Evolutionary conservation across 1,140 invertebrate genomes (phyloP).

Genomic region (Cepaea nemoralis): DNA sequence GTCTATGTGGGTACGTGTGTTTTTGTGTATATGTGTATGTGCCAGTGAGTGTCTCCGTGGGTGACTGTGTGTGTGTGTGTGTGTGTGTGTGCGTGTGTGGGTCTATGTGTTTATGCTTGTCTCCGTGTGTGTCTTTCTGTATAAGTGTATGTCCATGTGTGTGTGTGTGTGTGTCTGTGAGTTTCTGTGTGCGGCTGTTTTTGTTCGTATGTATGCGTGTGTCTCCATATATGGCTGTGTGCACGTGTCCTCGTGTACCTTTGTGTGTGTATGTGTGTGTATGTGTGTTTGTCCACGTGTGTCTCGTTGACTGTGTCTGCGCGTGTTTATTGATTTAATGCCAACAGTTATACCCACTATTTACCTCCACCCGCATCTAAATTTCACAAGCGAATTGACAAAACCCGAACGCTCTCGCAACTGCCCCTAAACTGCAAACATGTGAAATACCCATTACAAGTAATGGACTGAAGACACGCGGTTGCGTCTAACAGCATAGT

Average conservation of each 20-base stretch:
- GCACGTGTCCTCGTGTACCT: background rate
- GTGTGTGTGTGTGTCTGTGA: background rate
- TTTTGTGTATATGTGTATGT: no score
- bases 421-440: no score
- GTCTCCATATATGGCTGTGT: background rate
- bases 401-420: no score
- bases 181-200: background rate
- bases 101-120: background rate
- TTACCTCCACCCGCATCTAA: no score
- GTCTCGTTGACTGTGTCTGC: background rate
- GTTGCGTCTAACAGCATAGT: no score
- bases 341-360: no score
- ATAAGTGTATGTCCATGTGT: background rate
- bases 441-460: no score
- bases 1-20: background rate
- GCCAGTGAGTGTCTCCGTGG: no score
- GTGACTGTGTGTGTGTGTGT: constrained; percentile 29
- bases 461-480: no score
- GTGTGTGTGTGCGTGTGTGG: constrained; percentile 24
- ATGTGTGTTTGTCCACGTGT: background rate
- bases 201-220: background rate
- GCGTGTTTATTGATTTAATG: background rate
- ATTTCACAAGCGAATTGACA: no score
- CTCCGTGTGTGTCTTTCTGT: background rate
- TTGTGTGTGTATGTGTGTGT: background rate